Evolutionary conservation across 2,888 invertebrate genomes (phyloP).

Genomic region (Ephialtes manifestator): DNA sequence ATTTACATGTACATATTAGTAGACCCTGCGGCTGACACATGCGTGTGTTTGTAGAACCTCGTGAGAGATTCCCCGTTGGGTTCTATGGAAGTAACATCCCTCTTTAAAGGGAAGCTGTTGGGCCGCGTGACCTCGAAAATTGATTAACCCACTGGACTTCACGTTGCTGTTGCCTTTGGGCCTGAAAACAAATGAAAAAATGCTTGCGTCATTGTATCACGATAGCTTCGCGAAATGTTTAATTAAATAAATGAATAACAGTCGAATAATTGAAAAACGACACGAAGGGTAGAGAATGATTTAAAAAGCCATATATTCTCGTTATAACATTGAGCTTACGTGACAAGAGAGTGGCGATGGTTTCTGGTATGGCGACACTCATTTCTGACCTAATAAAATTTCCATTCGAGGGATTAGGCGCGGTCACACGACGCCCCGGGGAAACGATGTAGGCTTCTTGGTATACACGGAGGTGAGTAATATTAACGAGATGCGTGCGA

Average conservation of each 20-base stretch:
- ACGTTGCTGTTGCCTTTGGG: too few relatives aligned
- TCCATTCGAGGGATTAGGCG: slow-evolving; percentile 60
- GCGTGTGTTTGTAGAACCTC: slow-evolving; percentile 39
- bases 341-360: neutral
- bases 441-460: slow-evolving; percentile 27
- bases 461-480: slow-evolving; percentile 7
- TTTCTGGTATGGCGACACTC: neutral
- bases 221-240: slow-evolving; percentile 6
- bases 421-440: slow-evolving; percentile 51
- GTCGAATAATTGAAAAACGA: neutral
- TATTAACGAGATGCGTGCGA: slow-evolving; percentile 17
- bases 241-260: neutral
- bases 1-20: slow-evolving; percentile 57
- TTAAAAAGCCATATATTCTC: neutral
- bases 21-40: neutral
- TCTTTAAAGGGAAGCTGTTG: slow-evolving; percentile 51
- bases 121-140: slow-evolving; percentile 46
- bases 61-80: slow-evolving; percentile 3
- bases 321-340: neutral
- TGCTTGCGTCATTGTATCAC: neutral
- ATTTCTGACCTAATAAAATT: slow-evolving; percentile 51
- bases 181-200: neutral
- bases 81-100: slow-evolving; percentile 31
- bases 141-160: slow-evolving; percentile 34
- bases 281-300: neutral